Conservation (phyloP, 92 coral and sea anemone species). For the Bergia puertoricense region DNA sequence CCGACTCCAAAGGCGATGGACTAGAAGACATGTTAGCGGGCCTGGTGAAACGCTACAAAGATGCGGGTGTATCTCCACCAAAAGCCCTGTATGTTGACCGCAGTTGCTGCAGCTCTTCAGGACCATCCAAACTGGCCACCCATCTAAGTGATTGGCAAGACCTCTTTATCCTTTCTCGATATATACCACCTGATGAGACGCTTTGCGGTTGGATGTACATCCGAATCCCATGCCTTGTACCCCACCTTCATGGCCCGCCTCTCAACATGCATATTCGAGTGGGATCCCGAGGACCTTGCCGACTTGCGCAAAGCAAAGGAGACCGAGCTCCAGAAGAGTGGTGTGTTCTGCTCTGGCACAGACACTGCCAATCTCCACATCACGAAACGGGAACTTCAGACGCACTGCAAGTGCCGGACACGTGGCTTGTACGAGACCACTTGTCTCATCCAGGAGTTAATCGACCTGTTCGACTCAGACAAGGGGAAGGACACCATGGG, state of each 20-base stretch:
- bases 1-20: slow-evolving; percentile 28
- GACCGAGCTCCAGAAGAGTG: slow-evolving; percentile 34
- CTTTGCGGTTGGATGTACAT: slow-evolving; percentile 34
- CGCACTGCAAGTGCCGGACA: slow-evolving; percentile 39
- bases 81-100: slow-evolving; percentile 46
- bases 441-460: not conserved
- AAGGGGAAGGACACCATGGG: slow-evolving; percentile 52
- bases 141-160: slow-evolving; percentile 28
- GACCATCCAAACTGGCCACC: slow-evolving; percentile 22
- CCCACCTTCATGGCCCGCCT: slow-evolving; percentile 51
- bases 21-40: slow-evolving; percentile 38
- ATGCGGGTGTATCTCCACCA: not conserved
- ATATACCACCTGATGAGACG: slow-evolving; percentile 58
- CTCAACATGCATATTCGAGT: slow-evolving; percentile 49
- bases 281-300: slow-evolving; percentile 34
- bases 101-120: slow-evolving; percentile 47
- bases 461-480: slow-evolving; percentile 9
- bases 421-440: slow-evolving; percentile 17
- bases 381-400: slow-evolving; percentile 30
- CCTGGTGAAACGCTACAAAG: not conserved
- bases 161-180: slow-evolving; percentile 46
- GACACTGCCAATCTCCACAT: slow-evolving; percentile 27
- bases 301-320: slow-evolving; percentile 42
- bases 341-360: slow-evolving; percentile 14
- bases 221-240: slow-evolving; percentile 61